Percentiles rank a stretch among this genome's conserved stretches.
Evolutionary conservation across 1,140 invertebrate genomes (phyloP).

Genomic region (Drosophila grimshawi): DNA sequence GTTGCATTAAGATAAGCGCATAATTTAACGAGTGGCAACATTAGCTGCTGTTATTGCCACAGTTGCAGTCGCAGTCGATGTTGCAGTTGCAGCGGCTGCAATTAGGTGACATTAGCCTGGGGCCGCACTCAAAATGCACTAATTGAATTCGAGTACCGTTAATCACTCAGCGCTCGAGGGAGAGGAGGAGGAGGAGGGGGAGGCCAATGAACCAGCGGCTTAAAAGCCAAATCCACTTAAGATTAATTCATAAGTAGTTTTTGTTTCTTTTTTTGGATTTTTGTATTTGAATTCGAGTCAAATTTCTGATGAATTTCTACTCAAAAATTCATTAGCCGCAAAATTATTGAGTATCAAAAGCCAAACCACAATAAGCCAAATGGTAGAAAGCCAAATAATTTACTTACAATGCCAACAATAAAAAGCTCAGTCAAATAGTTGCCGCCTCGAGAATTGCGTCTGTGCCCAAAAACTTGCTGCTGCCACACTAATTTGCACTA

Average conservation of each 20-base stretch:
- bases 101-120: slow-evolving; percentile 46
- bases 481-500: slow-evolving; percentile 76
- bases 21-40: slow-evolving; percentile 53
- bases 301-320: slow-evolving; percentile 76
- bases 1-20: slow-evolving; percentile 43
- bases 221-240: slow-evolving; percentile 75
- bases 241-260: slow-evolving; percentile 69
- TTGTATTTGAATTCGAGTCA: slow-evolving; percentile 65
- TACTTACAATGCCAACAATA: slow-evolving; percentile 44
- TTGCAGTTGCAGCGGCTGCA: slow-evolving; percentile 26
- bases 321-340: slow-evolving; percentile 79
- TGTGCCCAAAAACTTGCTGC: slow-evolving; percentile 20
- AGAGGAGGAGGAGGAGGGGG: background rate
- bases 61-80: slow-evolving; percentile 12
- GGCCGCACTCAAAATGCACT: slow-evolving; percentile 46
- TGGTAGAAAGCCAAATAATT: slow-evolving; percentile 58
- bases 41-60: slow-evolving; percentile 38
- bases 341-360: slow-evolving; percentile 72
- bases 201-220: slow-evolving; percentile 16
- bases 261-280: slow-evolving; percentile 8
- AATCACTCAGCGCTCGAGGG: slow-evolving; percentile 16
- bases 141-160: slow-evolving; percentile 50
- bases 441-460: slow-evolving; percentile 6
- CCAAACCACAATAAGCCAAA: slow-evolving; percentile 54
- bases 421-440: background rate